These are phyloP conservation scores for Pempheris klunzingeri DNA, from an alignment of 2,797 vertebrate species.

Conservation along the genomic window DNA sequence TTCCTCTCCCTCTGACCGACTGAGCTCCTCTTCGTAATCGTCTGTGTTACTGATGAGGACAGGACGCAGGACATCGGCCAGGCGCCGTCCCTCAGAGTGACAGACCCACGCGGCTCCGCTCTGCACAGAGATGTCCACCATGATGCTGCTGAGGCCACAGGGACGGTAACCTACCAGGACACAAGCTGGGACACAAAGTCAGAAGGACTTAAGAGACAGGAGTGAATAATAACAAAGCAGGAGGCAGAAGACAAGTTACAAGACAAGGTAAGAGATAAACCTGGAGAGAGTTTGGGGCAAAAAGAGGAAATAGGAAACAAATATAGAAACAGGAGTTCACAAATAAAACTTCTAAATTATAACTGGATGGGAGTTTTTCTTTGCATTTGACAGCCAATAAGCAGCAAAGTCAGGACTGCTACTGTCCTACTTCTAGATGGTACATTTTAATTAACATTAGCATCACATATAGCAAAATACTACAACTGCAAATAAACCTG, in stretches of 20 bases:
- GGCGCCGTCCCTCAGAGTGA: background rate
- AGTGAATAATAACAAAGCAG: background rate
- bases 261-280: no score
- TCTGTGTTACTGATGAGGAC: constrained; percentile 22
- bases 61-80: constrained; percentile 58
- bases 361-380: no score
- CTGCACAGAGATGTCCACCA: constrained; percentile 69
- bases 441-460: no score
- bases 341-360: no score
- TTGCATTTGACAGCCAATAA: background rate
- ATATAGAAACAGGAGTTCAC: background rate
- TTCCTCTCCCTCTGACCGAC: constrained; percentile 5
- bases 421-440: fast-evolving
- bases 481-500: no score
- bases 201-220: background rate
- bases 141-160: constrained; percentile 34
- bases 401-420: no score
- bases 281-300: background rate
- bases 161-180: background rate
- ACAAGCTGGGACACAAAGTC: background rate
- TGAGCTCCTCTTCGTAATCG: constrained; percentile 33
- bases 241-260: background rate
- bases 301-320: no score
- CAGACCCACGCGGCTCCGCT: constrained; percentile 65
- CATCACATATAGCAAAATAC: no score